Percentiles rank a stretch among this genome's conserved stretches.
Conservation (phyloP, 2,113 vertebrate species). For the Chroicocephalus ridibundus region DNA sequence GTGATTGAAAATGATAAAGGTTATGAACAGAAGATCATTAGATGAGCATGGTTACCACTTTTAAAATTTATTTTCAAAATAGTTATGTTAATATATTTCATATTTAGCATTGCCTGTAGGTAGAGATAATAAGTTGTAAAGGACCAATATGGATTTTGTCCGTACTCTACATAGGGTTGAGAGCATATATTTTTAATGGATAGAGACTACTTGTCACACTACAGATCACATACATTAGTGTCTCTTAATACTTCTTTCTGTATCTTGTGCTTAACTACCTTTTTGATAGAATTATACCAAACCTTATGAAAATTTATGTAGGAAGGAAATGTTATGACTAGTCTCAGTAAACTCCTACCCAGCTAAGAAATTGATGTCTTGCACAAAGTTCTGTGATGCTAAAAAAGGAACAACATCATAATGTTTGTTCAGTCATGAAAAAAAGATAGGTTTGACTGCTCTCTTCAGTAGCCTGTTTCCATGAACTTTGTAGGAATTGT, state of each 20-base stretch:
- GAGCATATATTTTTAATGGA: neutral
- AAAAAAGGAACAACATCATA: neutral
- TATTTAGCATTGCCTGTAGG: neutral
- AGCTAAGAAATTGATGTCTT: neutral
- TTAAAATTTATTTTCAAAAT: neutral
- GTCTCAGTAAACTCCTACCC: neutral
- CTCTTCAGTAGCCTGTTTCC: neutral
- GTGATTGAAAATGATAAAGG: neutral
- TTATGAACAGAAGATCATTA: neutral
- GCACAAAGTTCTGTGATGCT: neutral
- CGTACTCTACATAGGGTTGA: neutral
- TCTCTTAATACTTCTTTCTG: neutral
- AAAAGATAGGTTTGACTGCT: neutral
- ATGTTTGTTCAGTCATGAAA: neutral
- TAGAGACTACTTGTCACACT: neutral
- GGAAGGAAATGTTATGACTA: neutral
- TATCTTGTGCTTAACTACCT: neutral
- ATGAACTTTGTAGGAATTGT: neutral
- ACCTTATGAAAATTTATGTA: neutral
- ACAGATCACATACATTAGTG: neutral
- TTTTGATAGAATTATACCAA: neutral
- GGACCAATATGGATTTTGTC: neutral
- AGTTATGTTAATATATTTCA: neutral
- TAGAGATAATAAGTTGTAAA: neutral
- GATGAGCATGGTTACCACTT: neutral